These are phyloP conservation scores for Pollachius pollachius DNA, from an alignment of 2,113 vertebrate species.

Conservation along the genomic window DNA sequence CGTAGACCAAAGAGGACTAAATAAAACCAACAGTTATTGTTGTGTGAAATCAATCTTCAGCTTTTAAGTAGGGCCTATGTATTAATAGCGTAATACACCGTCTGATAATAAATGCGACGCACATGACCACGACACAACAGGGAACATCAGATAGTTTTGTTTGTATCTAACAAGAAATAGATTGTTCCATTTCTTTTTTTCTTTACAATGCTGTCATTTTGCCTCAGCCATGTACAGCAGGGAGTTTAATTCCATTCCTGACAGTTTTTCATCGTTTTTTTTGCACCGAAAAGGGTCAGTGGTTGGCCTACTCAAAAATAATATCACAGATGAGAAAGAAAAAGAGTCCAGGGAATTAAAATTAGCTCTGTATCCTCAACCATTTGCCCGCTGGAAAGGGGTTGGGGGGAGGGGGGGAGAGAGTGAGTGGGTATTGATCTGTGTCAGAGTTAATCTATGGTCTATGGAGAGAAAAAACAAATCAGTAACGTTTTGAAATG, in stretches of 20 bases:
- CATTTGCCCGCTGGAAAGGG: conserved; percentile 13
- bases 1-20: too few species aligned
- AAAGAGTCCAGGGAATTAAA: conserved; percentile 42
- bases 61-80: too few species aligned
- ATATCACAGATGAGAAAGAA: conserved; percentile 38
- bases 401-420: not conserved
- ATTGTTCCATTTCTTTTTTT: too few species aligned
- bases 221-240: conserved; percentile 26
- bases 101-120: too few species aligned
- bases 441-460: conserved; percentile 30
- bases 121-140: too few species aligned
- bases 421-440: conserved; percentile 35
- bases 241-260: conserved; percentile 37
- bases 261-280: conserved; percentile 11
- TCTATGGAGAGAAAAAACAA: not conserved
- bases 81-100: too few species aligned
- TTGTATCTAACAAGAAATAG: too few species aligned
- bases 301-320: conserved; percentile 50
- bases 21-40: too few species aligned
- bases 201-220: conserved; percentile 20
- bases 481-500: conserved; percentile 22
- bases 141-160: too few species aligned
- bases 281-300: conserved; percentile 25
- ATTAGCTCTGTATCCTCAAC: conserved; percentile 43
- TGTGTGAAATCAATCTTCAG: too few species aligned